Evolutionary conservation across 1,140 invertebrate species (phyloP), one percentile per base, ranked within the genome.

Genomic region (Drosophila pectinifera): DNA sequence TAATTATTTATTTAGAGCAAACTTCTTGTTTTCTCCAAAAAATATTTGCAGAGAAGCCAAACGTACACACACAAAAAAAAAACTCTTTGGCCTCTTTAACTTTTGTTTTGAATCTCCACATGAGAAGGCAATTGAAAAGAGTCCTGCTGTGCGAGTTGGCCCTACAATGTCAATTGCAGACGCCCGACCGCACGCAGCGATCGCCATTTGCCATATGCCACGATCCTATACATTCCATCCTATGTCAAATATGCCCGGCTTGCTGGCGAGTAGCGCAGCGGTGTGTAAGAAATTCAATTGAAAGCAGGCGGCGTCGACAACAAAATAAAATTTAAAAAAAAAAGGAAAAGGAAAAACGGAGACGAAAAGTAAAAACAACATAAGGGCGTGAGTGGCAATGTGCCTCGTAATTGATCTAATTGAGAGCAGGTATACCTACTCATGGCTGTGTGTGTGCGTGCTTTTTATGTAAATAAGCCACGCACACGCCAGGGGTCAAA

Each of bases 351-450:
- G 56, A 41, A 53, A 34, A 63, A 43, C 56, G 55, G 34, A 68
- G 43, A 73, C 41, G 28, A 41, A 58, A 64, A 28, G 56, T 31
- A 56, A 83, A 54, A 74, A 57, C 31, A 75, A 58, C 61, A 58
- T 51, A 79, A 84, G 81, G 80, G 81, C 81, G 67, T 77, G 55
- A 84, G 80, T 67, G 75, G 80, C 64, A 83, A 83, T 84, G 76
- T 80, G 80, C 58, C 81, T 61, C 76, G 76, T 84, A 84, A 84
- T 84, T 84, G 80, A 84, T 80, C 76, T 84, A 84, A 84, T 84
- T 84, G 81, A 84, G 80, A 78, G 62, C 80, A 84, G 81, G 80
- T 83, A 79, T 62, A 69, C 34, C 11, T 11, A 22, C 13, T 20
- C 28, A n/a, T 49, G 26, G 46, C 28, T 5, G 16, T 55, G n/a